phyloP scores from a whole-genome alignment of 1,140 invertebrate genomes.

The Pseudomyrmex cubaensis region DNA sequence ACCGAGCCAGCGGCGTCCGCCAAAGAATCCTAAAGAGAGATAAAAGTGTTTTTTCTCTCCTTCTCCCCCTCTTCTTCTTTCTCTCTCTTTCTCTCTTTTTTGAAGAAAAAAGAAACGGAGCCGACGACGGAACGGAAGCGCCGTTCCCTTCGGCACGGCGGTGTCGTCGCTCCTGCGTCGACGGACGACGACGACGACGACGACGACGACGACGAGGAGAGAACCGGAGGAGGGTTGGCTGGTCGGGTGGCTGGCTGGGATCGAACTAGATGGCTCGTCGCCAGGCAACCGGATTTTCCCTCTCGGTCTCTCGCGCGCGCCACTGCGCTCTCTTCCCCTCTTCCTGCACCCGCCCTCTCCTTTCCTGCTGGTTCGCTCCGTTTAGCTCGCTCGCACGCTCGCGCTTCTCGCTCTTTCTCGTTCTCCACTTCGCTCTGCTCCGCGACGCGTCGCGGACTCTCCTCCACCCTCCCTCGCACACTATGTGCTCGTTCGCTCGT shows the following conservation, averaged over 20 bases:
- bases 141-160: conserved; percentile 27
- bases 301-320: conserved; percentile 73
- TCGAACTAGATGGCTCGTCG: conserved; percentile 85
- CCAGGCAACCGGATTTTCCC: conserved; percentile 84
- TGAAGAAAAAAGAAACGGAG: conserved; percentile 9
- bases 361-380: conserved; percentile 53
- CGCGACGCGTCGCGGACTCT: conserved; percentile 52
- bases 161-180: conserved; percentile 49
- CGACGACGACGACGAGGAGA: conserved; percentile 50
- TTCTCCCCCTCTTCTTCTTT: background rate
- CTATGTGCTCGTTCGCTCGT: background rate
- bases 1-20: conserved; percentile 12
- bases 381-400: conserved; percentile 62
- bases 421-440: conserved; percentile 46
- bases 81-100: background rate
- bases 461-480: conserved; percentile 45
- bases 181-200: conserved; percentile 27
- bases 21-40: conserved; percentile 15
- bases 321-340: conserved; percentile 35
- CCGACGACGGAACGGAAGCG: background rate
- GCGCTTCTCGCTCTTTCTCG: conserved; percentile 39
- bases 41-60: background rate
- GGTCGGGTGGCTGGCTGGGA: conserved; percentile 83
- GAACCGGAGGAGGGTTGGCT: conserved; percentile 76
- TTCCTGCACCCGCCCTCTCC: conserved; percentile 43